Base-by-base conservation (phyloP, 2,113 vertebrate species). In the Colaptes auratus region DNA sequence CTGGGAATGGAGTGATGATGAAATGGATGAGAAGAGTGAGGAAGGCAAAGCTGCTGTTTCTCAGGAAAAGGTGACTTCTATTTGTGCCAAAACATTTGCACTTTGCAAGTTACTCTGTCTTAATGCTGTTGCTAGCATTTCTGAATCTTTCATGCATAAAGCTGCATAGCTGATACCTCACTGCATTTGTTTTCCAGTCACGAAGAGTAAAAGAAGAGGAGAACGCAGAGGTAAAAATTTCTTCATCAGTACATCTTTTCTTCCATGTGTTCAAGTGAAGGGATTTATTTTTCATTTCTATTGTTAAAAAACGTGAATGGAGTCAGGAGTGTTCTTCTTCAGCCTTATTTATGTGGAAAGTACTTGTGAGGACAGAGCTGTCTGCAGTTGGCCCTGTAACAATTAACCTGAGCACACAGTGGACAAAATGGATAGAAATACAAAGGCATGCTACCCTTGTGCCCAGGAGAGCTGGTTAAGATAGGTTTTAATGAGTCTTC, bases 1-100 rank as follows among this genome's bases (percentile, higher is more conserved):
- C 91, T 99, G 99, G 99, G 99, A 99, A 96, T 99, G 99, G 99
- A 99, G 99, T 39, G 99, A 99, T 20, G 99, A 99, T 12, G 99
- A 99, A 97, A 98, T 99, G 98, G 99, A 99, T 58, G 99, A 99
- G 79, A 98, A 98, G 89, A 99, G 98, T 2, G 98, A 99, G 86
- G 99, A 99, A 96, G 99, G 98, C 70, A 99, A 99, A 95, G 99
- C 99, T 17, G 98, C 99, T 9, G 98, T 98, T 96, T 99, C 98
- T 97, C 99, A 98, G 96, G 99, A 99, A 97, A 98, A 99, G 98
- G 99, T 99, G 94, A 90, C 10, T 69, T 75, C 28, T 71, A 4
- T 75, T 92, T 90, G 10, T 88, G 55, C 19, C 70, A 84, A 75
- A 31, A 78, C 15, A 6, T 56, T 85, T 87, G 27, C 13, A 19